phyloP scores from a whole-genome alignment of 2,797 vertebrate species.

The Helostoma temminkii region DNA sequence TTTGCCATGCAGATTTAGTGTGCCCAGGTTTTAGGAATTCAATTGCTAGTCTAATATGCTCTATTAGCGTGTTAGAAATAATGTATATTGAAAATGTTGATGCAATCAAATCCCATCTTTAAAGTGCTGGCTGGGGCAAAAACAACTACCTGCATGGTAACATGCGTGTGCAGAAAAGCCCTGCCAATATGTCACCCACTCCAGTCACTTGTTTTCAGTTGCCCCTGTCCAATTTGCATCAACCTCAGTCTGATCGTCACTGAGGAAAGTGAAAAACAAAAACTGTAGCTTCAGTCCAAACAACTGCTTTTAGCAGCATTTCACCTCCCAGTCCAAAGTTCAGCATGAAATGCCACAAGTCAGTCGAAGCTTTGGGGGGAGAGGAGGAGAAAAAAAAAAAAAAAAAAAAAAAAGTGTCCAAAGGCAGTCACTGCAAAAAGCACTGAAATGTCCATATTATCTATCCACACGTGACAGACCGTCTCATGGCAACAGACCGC shows the following conservation, averaged over 20 bases:
- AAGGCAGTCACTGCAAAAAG: neutral
- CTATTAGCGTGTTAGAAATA: neutral
- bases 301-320: neutral
- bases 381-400: too few relatives aligned
- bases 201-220: neutral
- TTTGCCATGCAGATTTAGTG: too few relatives aligned
- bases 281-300: neutral
- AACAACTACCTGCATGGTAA: neutral
- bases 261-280: too few relatives aligned
- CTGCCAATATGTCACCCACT: slow-evolving; percentile 1
- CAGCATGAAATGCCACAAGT: neutral
- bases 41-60: too few relatives aligned
- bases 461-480: neutral
- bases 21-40: too few relatives aligned
- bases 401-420: too few relatives aligned
- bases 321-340: slow-evolving; percentile 11
- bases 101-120: neutral
- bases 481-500: slow-evolving; percentile 4
- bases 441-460: neutral
- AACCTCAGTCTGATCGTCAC: neutral
- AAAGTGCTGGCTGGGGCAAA: neutral
- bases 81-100: too few relatives aligned
- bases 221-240: neutral
- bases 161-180: neutral
- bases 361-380: neutral